phyloP scores from a whole-genome alignment of 2,888 invertebrate species.

The Chydorus sphaericus region DNA sequence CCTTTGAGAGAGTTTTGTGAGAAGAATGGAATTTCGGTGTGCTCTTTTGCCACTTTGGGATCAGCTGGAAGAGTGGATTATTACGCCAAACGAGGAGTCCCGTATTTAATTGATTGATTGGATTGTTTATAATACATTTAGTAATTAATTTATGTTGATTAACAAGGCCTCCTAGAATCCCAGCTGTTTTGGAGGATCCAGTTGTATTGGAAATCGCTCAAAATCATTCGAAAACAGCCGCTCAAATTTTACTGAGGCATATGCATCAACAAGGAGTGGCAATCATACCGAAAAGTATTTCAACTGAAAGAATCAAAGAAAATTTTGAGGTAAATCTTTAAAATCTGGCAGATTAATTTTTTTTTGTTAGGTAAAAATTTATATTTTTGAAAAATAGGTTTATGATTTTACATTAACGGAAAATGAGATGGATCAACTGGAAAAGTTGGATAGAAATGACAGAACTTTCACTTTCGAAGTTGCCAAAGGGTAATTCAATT shows the following conservation, averaged over 20 bases:
- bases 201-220: slow-evolving; percentile 26
- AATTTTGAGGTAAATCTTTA: slow-evolving; percentile 42
- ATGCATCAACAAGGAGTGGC: slow-evolving; percentile 53
- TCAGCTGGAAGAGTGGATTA: slow-evolving; percentile 6
- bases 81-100: too few relatives aligned
- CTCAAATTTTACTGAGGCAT: slow-evolving; percentile 59
- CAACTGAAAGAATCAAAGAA: slow-evolving; percentile 49
- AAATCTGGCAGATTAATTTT: too few relatives aligned
- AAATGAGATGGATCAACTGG: background rate
- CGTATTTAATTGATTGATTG: background rate
- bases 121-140: too few relatives aligned
- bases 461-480: slow-evolving; percentile 14
- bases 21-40: slow-evolving; percentile 26
- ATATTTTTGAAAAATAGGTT: too few relatives aligned
- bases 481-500: slow-evolving; percentile 6
- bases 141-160: background rate
- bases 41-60: slow-evolving; percentile 8
- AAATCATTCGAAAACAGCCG: slow-evolving; percentile 48
- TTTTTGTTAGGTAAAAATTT: too few relatives aligned
- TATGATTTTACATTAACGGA: background rate
- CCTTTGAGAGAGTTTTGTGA: slow-evolving; percentile 43
- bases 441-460: background rate
- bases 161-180: slow-evolving; percentile 2
- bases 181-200: slow-evolving; percentile 23
- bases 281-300: slow-evolving; percentile 73